Evolutionary conservation across 2,113 vertebrate species (phyloP).

Genomic region (Zootoca vivipara): DNA sequence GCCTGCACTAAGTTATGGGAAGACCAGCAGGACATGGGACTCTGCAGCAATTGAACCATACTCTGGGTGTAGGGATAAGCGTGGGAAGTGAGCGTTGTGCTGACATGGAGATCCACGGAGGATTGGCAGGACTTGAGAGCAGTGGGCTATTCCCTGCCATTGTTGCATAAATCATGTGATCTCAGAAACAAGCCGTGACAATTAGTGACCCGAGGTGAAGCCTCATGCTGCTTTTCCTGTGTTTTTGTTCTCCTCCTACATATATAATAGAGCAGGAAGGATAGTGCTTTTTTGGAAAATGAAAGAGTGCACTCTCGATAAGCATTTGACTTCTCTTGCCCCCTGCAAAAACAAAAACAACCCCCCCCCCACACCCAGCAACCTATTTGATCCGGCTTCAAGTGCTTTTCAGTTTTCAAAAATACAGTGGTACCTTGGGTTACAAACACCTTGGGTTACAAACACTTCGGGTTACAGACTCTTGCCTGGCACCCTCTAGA

Average conservation of each 20-base stretch:
- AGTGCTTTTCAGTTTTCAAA: not conserved
- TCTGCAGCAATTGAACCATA: not conserved
- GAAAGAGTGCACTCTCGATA: not conserved
- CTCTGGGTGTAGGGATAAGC: not conserved
- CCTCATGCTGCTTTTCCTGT: not conserved
- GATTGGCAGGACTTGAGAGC: constrained; percentile 3
- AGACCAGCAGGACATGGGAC: not conserved
- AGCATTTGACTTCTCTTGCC: not conserved
- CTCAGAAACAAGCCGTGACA: constrained; percentile 7
- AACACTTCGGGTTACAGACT: too few species aligned
- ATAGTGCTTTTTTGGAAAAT: constrained; percentile 16
- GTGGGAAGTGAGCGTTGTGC: not conserved
- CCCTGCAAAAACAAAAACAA: too few species aligned
- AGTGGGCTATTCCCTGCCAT: not conserved
- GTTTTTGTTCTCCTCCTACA: not conserved
- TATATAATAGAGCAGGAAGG: not conserved
- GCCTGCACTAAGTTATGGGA: constrained; percentile 8
- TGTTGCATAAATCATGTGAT: not conserved
- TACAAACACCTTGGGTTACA: too few species aligned
- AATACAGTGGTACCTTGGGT: too few species aligned
- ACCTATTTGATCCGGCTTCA: rapidly evolving
- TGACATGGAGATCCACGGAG: constrained; percentile 5
- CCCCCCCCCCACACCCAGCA: rapidly evolving
- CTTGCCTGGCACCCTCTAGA: too few species aligned
- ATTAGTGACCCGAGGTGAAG: constrained; percentile 2